These are phyloP conservation scores for Tympanuchus pallidicinctus DNA, from an alignment of 2,113 vertebrate genomes.

Conservation along the genomic window DNA sequence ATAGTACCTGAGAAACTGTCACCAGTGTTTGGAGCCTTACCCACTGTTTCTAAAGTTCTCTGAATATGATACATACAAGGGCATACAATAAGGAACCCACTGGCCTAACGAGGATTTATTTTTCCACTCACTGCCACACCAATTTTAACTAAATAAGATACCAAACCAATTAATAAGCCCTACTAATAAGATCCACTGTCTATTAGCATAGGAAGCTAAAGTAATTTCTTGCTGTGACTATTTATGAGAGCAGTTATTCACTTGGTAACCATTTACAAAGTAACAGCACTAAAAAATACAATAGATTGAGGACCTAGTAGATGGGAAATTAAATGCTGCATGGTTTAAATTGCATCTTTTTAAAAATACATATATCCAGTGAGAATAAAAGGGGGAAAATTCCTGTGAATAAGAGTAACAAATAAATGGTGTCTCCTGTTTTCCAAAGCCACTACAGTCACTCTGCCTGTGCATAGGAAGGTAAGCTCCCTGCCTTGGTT, in stretches of 20 bases:
- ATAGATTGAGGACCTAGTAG: not conserved
- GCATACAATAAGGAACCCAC: not conserved
- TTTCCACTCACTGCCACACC: slow-evolving; percentile 1
- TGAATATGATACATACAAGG: not conserved
- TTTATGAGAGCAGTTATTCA: slow-evolving; percentile 41
- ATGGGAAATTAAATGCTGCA: slow-evolving; percentile 1
- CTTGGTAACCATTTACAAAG: slow-evolving; percentile 25
- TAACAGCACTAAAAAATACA: slow-evolving; percentile 26
- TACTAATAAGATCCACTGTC: slow-evolving; percentile 40
- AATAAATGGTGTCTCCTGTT: not conserved
- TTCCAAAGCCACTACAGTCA: not conserved
- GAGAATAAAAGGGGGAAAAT: not conserved
- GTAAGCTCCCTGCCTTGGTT: not conserved
- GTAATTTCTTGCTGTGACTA: slow-evolving; percentile 38
- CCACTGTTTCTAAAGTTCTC: not conserved
- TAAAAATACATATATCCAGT: not conserved
- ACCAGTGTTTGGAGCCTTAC: not conserved
- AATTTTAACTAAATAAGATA: slow-evolving; percentile 53
- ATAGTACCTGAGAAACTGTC: not conserved
- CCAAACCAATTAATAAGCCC: slow-evolving; percentile 56
- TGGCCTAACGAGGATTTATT: slow-evolving; percentile 41
- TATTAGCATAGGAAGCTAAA: slow-evolving; percentile 44
- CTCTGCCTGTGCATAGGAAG: fast-evolving
- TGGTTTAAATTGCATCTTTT: not conserved
- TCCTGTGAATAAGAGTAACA: not conserved